These are phyloP conservation scores for Drosophila kepulauana DNA, from an alignment of 1,140 invertebrate genomes.

Conservation along the genomic window DNA sequence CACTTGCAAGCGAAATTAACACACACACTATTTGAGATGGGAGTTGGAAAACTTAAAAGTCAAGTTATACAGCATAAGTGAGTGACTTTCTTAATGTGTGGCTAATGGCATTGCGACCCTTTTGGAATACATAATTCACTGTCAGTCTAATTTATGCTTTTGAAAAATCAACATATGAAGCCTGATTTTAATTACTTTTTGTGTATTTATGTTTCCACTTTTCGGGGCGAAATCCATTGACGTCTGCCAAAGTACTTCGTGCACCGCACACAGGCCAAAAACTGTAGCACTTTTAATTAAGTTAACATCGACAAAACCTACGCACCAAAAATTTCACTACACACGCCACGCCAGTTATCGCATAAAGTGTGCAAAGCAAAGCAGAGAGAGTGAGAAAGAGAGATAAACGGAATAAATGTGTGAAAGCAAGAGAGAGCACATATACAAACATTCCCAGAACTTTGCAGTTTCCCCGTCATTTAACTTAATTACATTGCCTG, in stretches of 20 bases:
- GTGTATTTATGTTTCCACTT: conserved; percentile 64
- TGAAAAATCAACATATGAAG: conserved; percentile 59
- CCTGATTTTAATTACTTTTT: conserved; percentile 76
- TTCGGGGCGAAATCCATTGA: conserved; percentile 24
- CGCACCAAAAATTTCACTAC: conserved; percentile 49
- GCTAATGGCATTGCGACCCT: conserved; percentile 43
- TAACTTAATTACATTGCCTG: conserved; percentile 80
- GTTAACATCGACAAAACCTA: conserved; percentile 58
- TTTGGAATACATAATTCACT: conserved; percentile 54
- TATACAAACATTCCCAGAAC: conserved; percentile 66
- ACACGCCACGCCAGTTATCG: conserved; percentile 15
- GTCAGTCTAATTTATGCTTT: conserved; percentile 55
- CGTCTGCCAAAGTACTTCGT: conserved; percentile 25
- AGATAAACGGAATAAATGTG: neutral
- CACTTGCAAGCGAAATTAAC: neutral
- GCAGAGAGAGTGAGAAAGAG: neutral
- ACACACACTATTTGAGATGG: neutral
- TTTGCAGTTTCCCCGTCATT: conserved; percentile 80
- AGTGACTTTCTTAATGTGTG: conserved; percentile 10
- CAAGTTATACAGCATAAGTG: neutral
- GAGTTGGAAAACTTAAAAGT: neutral
- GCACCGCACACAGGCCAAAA: conserved; percentile 43
- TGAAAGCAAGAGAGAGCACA: conserved; percentile 26
- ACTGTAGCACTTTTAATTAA: conserved; percentile 75
- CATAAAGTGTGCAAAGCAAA: neutral